Evolutionary conservation across 2,797 vertebrate genomes (phyloP).

Genomic region (Ceyx erithaca): DNA sequence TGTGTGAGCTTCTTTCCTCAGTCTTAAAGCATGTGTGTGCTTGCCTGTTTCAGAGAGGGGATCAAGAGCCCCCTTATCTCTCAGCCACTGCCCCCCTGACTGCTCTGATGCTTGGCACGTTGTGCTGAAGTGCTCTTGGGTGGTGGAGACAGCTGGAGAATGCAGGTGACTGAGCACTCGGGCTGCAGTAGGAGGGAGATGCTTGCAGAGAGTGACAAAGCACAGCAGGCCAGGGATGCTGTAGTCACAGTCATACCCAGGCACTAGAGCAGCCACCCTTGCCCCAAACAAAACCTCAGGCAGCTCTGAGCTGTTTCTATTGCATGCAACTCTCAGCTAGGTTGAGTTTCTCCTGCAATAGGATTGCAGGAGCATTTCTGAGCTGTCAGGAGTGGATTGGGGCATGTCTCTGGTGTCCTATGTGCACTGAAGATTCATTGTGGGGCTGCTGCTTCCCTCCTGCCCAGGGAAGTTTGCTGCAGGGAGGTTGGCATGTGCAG

Average conservation of each 20-base stretch:
- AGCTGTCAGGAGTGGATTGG: fast-evolving
- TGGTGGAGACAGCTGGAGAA: not conserved
- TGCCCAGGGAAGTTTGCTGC: not conserved
- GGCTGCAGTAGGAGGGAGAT: not conserved
- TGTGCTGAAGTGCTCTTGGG: not conserved
- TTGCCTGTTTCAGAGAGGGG: not conserved
- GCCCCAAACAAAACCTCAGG: not conserved
- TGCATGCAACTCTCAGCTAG: not conserved
- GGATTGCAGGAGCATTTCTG: not conserved
- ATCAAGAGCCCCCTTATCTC: not conserved
- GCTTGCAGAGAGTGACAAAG: not conserved
- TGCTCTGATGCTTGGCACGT: not conserved
- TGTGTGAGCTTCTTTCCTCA: not conserved
- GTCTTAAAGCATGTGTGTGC: fast-evolving
- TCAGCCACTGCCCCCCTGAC: not conserved
- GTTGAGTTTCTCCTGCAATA: fast-evolving
- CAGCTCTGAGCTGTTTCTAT: not conserved
- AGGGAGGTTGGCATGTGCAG: not conserved
- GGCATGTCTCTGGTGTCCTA: fast-evolving
- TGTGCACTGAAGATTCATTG: not conserved
- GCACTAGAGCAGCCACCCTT: not conserved
- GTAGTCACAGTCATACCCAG: not conserved
- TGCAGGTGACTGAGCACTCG: not conserved
- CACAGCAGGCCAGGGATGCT: not conserved
- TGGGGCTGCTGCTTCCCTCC: not conserved